Evolutionary conservation across 2,888 invertebrate genomes (phyloP).

Genomic region (Tuberolachnus salignus): DNA sequence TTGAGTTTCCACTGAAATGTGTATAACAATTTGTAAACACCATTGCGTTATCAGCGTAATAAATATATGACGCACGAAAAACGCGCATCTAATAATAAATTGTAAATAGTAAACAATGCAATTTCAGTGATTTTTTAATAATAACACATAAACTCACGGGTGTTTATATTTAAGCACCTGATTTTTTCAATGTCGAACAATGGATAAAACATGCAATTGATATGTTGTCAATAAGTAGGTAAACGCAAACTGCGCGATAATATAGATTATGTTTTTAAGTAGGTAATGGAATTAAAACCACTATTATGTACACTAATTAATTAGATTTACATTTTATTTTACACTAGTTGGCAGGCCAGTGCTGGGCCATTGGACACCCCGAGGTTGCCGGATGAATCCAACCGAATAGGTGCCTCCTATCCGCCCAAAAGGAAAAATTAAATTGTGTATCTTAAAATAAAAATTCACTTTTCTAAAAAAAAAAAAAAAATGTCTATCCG

Average conservation of each 20-base stretch:
- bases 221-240: neutral
- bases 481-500: no score
- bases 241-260: neutral
- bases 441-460: no score
- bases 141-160: neutral
- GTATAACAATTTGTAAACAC: no score
- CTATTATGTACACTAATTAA: neutral
- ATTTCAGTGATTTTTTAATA: neutral
- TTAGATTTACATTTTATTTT: neutral
- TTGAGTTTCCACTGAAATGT: no score
- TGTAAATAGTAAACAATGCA: neutral
- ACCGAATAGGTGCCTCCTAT: no score
- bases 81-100: neutral
- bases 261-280: neutral
- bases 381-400: no score
- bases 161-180: neutral
- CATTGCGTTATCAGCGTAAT: no score
- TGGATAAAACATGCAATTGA: neutral
- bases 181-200: slow-evolving; percentile 22
- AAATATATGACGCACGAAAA: neutral
- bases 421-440: no score
- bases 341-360: neutral
- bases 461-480: no score
- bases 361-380: neutral
- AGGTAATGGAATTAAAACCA: neutral